A percentile compares a stretch with the other conserved stretches of the same genome.
Evolutionary conservation across 1,140 invertebrate genomes (phyloP).

Genomic region (Drosophila nikananu): DNA sequence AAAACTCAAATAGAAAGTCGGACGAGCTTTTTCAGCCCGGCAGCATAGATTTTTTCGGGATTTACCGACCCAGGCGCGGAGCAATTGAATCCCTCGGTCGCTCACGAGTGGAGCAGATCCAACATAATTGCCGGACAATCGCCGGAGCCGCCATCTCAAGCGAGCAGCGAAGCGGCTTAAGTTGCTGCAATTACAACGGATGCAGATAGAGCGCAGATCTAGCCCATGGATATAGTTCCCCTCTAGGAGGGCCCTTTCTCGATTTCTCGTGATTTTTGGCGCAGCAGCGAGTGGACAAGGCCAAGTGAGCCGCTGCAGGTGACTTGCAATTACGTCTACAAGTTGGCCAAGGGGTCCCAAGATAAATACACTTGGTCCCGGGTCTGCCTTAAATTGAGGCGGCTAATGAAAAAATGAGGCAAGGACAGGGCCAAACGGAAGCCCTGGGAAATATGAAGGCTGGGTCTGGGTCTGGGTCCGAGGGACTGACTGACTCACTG

Average conservation of each 20-base stretch:
- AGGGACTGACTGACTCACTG: constrained; percentile 22
- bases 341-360: constrained; percentile 61
- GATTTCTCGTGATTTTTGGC: constrained; percentile 28
- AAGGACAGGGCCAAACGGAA: constrained; percentile 37
- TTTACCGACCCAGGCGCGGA: constrained; percentile 15
- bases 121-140: constrained; percentile 79
- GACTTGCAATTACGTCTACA: constrained; percentile 69
- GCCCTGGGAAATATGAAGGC: constrained; percentile 65
- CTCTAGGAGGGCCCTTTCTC: background rate
- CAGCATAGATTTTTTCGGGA: constrained; percentile 34
- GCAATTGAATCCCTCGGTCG: constrained; percentile 8
- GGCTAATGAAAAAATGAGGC: constrained; percentile 72
- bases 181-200: constrained; percentile 77
- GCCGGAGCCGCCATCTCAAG: constrained; percentile 59
- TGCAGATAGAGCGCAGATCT: constrained; percentile 57
- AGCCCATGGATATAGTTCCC: background rate
- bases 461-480: constrained; percentile 30
- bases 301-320: constrained; percentile 50
- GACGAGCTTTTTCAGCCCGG: constrained; percentile 22
- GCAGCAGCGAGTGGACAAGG: constrained; percentile 10
- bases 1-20: constrained; percentile 76
- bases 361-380: constrained; percentile 77
- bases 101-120: constrained; percentile 26
- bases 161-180: constrained; percentile 75
- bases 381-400: constrained; percentile 65